phyloP scores from a whole-genome alignment of 1,140 invertebrate genomes.

The Zelostemma sp. region DNA sequence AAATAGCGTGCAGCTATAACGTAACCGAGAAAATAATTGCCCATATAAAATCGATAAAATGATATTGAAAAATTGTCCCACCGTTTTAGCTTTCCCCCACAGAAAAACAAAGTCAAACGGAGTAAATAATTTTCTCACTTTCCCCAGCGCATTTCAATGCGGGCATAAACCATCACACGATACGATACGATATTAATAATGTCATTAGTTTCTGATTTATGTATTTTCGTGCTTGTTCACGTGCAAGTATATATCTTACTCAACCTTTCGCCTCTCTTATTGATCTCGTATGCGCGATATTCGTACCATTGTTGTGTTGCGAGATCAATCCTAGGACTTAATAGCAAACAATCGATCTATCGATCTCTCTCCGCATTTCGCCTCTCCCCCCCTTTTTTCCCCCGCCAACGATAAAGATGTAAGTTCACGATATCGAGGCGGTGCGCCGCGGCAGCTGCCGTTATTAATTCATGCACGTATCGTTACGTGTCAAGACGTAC shows the following conservation, averaged over 20 bases:
- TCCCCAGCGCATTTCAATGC: not conserved
- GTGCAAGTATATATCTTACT: constrained; percentile 4
- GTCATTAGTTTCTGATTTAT: constrained; percentile 9
- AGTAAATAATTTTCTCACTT: too few species aligned
- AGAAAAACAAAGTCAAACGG: too few species aligned
- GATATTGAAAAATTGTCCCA: too few species aligned
- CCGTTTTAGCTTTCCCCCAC: too few species aligned
- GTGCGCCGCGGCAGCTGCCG: constrained; percentile 49
- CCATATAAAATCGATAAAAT: too few species aligned
- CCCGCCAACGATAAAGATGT: constrained; percentile 55
- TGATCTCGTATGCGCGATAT: constrained; percentile 9
- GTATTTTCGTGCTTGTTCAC: constrained; percentile 3
- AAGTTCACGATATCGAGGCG: constrained; percentile 50
- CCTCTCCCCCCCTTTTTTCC: constrained; percentile 9
- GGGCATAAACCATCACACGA: not conserved
- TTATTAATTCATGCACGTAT: constrained; percentile 69
- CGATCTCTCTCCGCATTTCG: constrained; percentile 23
- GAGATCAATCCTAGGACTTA: constrained; percentile 19
- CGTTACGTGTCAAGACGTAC: constrained; percentile 64
- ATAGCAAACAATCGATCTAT: constrained; percentile 18
- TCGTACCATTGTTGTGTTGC: constrained; percentile 11
- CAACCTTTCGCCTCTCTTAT: constrained; percentile 3
- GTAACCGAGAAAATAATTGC: too few species aligned
- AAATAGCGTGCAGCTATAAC: too few species aligned
- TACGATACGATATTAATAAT: constrained; percentile 4